These are phyloP conservation scores for Datnioides undecimradiatus DNA, from an alignment of 2,113 vertebrate species.

Conservation along the genomic window DNA sequence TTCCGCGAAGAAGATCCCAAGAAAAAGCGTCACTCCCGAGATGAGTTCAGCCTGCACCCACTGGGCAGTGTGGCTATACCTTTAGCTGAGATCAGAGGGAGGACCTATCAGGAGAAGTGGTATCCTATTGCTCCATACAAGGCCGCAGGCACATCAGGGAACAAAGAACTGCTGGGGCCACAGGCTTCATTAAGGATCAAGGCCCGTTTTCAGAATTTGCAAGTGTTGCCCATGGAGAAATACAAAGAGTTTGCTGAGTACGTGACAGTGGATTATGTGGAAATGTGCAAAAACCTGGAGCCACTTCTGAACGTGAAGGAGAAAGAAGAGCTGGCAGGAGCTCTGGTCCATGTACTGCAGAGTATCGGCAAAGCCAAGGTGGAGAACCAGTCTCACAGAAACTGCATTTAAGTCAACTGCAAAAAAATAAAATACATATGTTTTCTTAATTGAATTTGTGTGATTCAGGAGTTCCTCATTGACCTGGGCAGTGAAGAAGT, in stretches of 20 bases:
- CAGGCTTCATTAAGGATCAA: slow-evolving; percentile 87
- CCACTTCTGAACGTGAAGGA: slow-evolving; percentile 88
- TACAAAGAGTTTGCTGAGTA: slow-evolving; percentile 97
- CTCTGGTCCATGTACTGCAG: slow-evolving; percentile 91
- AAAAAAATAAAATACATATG: background rate
- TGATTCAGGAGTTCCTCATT: slow-evolving; percentile 89
- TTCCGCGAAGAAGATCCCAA: slow-evolving; percentile 86
- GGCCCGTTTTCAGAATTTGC: slow-evolving; percentile 88
- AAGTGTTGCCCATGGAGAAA: slow-evolving; percentile 90
- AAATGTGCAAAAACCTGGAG: slow-evolving; percentile 88
- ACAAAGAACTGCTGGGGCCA: slow-evolving; percentile 75
- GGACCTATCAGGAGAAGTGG: slow-evolving; percentile 88
- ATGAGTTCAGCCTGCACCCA: slow-evolving; percentile 71
- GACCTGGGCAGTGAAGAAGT: slow-evolving; percentile 90
- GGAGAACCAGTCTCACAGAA: background rate
- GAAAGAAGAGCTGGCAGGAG: slow-evolving; percentile 93
- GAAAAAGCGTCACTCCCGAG: slow-evolving; percentile 83
- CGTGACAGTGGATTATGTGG: slow-evolving; percentile 89
- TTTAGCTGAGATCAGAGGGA: slow-evolving; percentile 80
- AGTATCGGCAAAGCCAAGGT: slow-evolving; percentile 96
- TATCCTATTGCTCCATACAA: slow-evolving; percentile 83
- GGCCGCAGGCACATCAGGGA: slow-evolving; percentile 61
- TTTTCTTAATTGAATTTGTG: background rate
- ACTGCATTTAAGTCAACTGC: background rate
- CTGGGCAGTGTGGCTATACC: slow-evolving; percentile 86